These are phyloP conservation scores for Girardia tigrina DNA, from an alignment of 2,888 invertebrate species.

Conservation along the genomic window DNA sequence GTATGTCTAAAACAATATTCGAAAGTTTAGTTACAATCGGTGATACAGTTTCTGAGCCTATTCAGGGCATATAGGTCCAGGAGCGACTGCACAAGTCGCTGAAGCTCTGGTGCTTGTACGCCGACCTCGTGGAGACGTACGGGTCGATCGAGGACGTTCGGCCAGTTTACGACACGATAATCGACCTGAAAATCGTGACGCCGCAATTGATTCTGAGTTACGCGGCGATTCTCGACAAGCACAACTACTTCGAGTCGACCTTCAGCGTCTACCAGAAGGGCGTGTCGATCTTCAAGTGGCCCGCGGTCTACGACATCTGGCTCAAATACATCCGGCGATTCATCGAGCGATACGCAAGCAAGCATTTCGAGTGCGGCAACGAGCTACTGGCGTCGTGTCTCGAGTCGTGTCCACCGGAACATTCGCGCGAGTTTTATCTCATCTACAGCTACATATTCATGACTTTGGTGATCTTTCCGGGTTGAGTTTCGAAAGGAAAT, in stretches of 20 bases:
- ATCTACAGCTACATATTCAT: too few relatives aligned
- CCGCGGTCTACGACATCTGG: conserved; percentile 97
- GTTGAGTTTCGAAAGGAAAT: too few relatives aligned
- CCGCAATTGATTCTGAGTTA: conserved; percentile 98
- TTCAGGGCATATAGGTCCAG: too few relatives aligned
- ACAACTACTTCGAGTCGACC: conserved; percentile 95
- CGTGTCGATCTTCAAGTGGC: conserved; percentile 93
- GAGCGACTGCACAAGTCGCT: conserved; percentile 82
- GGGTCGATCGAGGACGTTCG: conserved; percentile 68
- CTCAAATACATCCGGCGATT: conserved; percentile 94
- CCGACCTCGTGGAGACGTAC: conserved; percentile 94
- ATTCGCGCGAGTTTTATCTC: conserved; percentile 72
- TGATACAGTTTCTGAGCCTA: too few relatives aligned
- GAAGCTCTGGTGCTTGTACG: conserved; percentile 96
- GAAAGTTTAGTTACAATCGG: too few relatives aligned
- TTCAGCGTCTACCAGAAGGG: conserved; percentile 90
- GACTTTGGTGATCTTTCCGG: too few relatives aligned
- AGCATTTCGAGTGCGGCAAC: conserved; percentile 74
- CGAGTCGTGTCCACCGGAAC: conserved; percentile 85
- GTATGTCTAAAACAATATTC: too few relatives aligned
- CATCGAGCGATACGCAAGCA: conserved; percentile 68
- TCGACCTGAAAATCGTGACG: conserved; percentile 90
- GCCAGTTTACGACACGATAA: conserved; percentile 90
- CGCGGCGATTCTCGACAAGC: conserved; percentile 86
- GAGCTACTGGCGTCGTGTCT: conserved; percentile 97